Evolutionary conservation across 1,140 invertebrate genomes (phyloP).

Genomic region (Drosophila sproati): DNA sequence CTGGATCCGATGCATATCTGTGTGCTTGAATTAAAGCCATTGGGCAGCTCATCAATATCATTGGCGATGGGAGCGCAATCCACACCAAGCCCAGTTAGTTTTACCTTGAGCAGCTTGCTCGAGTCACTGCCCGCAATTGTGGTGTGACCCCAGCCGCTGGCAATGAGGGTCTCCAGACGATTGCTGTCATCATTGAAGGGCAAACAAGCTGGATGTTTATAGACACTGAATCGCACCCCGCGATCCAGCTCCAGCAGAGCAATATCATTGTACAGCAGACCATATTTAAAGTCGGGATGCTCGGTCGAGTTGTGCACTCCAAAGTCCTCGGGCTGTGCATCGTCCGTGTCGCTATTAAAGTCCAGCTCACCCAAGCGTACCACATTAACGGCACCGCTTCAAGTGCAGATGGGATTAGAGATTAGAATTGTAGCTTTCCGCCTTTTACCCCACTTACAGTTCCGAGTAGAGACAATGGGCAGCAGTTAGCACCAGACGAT

Average conservation of each 20-base stretch:
- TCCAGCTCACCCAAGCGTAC: slow-evolving; percentile 70
- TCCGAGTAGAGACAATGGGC: slow-evolving; percentile 77
- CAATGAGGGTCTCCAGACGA: slow-evolving; percentile 39
- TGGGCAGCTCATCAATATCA: slow-evolving; percentile 66
- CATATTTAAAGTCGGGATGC: slow-evolving; percentile 54
- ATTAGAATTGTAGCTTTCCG: neutral
- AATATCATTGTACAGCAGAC: slow-evolving; percentile 65
- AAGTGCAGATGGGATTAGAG: neutral
- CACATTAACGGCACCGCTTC: slow-evolving; percentile 49
- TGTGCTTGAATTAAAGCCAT: slow-evolving; percentile 85
- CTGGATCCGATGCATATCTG: slow-evolving; percentile 89
- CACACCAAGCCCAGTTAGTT: slow-evolving; percentile 63
- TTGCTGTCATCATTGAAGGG: slow-evolving; percentile 37
- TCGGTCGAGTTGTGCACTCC: slow-evolving; percentile 31
- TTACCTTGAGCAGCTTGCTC: slow-evolving; percentile 85
- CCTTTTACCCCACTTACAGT: slow-evolving; percentile 30
- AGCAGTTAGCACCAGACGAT: slow-evolving; percentile 78
- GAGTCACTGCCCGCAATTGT: slow-evolving; percentile 19
- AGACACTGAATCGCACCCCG: slow-evolving; percentile 29
- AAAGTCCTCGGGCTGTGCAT: slow-evolving; percentile 65
- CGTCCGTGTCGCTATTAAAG: slow-evolving; percentile 52
- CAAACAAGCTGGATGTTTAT: slow-evolving; percentile 70
- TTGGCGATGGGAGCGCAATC: slow-evolving; percentile 60
- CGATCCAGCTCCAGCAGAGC: slow-evolving; percentile 49
- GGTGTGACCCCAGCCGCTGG: slow-evolving; percentile 59